phyloP scores from a whole-genome alignment of 30 jellyfish, hydroid and myxozoan genomes.

The Mastigias papua region DNA sequence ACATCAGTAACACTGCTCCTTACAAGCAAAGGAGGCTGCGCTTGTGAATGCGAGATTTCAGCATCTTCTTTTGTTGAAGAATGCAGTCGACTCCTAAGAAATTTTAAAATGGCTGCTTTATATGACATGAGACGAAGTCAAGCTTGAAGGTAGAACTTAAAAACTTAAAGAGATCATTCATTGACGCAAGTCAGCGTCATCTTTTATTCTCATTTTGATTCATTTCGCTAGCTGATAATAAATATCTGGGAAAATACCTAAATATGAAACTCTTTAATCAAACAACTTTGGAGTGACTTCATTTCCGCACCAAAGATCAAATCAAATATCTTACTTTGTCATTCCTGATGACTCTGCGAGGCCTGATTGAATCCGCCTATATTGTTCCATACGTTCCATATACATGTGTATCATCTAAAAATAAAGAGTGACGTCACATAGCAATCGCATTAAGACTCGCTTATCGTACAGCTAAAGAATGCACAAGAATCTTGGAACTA shows the following conservation, averaged over 20 bases:
- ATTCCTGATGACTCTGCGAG: slow-evolving; percentile 31
- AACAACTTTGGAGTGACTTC: too few species aligned
- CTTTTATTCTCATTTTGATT: too few species aligned
- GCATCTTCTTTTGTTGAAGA: not conserved
- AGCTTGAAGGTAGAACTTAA: too few species aligned
- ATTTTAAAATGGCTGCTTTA: too few species aligned
- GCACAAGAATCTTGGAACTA: too few species aligned
- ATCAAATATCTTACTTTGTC: slow-evolving; percentile 15
- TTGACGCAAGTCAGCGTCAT: too few species aligned
- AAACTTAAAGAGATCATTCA: too few species aligned
- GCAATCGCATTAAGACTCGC: not conserved
- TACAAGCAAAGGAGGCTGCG: slow-evolving; percentile 62
- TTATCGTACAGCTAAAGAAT: too few species aligned
- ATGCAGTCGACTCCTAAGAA: slow-evolving; percentile 11
- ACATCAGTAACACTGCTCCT: not conserved
- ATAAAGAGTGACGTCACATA: not conserved
- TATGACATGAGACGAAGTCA: too few species aligned
- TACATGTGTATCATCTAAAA: slow-evolving; percentile 93
- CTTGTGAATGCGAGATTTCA: not conserved
- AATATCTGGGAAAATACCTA: too few species aligned
- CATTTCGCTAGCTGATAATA: too few species aligned
- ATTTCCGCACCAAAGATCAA: too few species aligned
- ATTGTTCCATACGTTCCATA: slow-evolving; percentile 96
- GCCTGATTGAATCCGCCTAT: slow-evolving; percentile 74
- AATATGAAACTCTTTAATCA: not conserved